Evolutionary conservation across 2,888 invertebrate species (phyloP).

Genomic region (Corythucha ciliata): DNA sequence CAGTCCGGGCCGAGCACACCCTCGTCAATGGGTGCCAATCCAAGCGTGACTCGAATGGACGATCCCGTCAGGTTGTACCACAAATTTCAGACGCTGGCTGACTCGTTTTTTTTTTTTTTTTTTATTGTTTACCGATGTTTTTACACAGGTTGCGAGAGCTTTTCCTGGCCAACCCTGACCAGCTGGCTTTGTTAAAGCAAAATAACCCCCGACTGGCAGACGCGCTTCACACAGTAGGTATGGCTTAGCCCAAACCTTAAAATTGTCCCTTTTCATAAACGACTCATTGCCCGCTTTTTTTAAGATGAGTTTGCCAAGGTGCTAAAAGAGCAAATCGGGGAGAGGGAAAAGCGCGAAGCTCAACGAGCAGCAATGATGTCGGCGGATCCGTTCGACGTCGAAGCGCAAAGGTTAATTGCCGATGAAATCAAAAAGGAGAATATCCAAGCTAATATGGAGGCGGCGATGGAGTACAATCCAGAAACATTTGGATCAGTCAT

Average conservation of each 20-base stretch:
- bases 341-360: constrained; percentile 70
- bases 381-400: constrained; percentile 91
- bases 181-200: constrained; percentile 79
- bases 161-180: constrained; percentile 82
- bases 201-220: constrained; percentile 89
- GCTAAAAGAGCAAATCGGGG: constrained; percentile 70
- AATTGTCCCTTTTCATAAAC: not conserved
- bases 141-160: constrained; percentile 55
- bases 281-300: constrained; percentile 31
- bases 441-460: constrained; percentile 96
- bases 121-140: not conserved
- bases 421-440: constrained; percentile 93
- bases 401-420: constrained; percentile 88
- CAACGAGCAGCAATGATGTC: constrained; percentile 79
- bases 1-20: constrained; percentile 37
- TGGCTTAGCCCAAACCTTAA: not conserved
- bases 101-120: not conserved
- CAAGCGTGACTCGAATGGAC: constrained; percentile 16
- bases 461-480: constrained; percentile 96
- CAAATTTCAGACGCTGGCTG: not conserved
- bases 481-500: constrained; percentile 96
- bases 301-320: constrained; percentile 69
- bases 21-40: constrained; percentile 14
- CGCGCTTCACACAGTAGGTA: constrained; percentile 75
- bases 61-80: constrained; percentile 17